These are phyloP conservation scores for Streblospio benedicti DNA, from an alignment of 1,140 invertebrate genomes.

Conservation along the genomic window DNA sequence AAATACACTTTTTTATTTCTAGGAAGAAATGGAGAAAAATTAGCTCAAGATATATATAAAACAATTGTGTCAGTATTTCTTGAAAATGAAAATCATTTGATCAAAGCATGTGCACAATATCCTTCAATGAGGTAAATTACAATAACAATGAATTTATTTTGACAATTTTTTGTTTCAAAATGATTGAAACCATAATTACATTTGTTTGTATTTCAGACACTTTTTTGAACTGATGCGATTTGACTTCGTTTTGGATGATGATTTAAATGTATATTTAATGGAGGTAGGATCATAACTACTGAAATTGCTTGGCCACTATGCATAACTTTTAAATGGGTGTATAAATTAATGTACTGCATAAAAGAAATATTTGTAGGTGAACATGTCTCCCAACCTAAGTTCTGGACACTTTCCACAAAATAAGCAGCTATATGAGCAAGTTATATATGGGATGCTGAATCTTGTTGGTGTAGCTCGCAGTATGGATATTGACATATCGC, in stretches of 20 bases:
- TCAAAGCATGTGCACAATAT: too few relatives aligned
- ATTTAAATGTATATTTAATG: slow-evolving; percentile 79
- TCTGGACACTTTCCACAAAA: slow-evolving; percentile 85
- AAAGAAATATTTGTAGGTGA: slow-evolving; percentile 55
- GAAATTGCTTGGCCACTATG: not conserved
- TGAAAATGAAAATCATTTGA: too few relatives aligned
- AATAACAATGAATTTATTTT: too few relatives aligned
- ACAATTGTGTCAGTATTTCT: too few relatives aligned
- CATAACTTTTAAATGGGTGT: not conserved
- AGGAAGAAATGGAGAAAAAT: too few relatives aligned
- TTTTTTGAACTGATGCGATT: slow-evolving; percentile 93
- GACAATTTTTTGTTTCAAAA: too few relatives aligned
- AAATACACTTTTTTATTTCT: too few relatives aligned
- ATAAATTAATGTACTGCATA: slow-evolving; percentile 4
- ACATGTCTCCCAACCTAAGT: slow-evolving; percentile 95
- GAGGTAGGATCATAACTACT: slow-evolving; percentile 53
- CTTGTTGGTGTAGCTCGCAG: slow-evolving; percentile 61
- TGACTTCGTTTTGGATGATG: slow-evolving; percentile 83
- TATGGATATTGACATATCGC: not conserved
- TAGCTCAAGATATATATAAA: too few relatives aligned
- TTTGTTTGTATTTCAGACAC: slow-evolving; percentile 51
- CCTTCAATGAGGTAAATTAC: too few relatives aligned
- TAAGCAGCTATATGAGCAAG: slow-evolving; percentile 81
- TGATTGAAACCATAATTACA: too few relatives aligned
- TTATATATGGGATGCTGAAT: slow-evolving; percentile 75